phyloP scores from a whole-genome alignment of 2,888 invertebrate species.

The Archips crataeganus region DNA sequence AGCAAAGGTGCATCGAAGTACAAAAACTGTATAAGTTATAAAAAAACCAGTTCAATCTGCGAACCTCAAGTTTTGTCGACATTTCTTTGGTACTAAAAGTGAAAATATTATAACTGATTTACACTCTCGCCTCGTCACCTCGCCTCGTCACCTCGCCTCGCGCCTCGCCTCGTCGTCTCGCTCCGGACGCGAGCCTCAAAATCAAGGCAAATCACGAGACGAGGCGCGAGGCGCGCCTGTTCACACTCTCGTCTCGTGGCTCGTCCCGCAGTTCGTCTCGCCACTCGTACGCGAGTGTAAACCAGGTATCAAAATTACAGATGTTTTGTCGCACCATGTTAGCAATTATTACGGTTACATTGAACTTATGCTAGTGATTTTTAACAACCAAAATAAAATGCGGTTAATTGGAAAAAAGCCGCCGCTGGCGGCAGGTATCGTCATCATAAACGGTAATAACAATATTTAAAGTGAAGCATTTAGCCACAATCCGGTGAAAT shows the following conservation, averaged over 20 bases:
- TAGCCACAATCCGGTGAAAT: conserved; percentile 21
- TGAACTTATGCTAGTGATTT: background rate
- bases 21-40: background rate
- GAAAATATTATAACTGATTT: too few species aligned
- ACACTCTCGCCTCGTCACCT: too few species aligned
- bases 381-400: background rate
- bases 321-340: background rate
- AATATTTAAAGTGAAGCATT: conserved; percentile 30
- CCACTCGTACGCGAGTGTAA: too few species aligned
- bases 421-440: background rate
- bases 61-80: background rate
- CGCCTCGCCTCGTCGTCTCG: too few species aligned
- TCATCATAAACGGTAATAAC: conserved; percentile 24
- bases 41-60: background rate
- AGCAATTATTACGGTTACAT: background rate
- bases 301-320: background rate
- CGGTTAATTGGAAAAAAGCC: background rate
- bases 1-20: background rate
- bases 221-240: too few species aligned
- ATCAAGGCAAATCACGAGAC: too few species aligned
- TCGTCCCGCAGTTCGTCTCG: too few species aligned
- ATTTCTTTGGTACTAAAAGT: background rate
- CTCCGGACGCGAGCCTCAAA: too few species aligned
- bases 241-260: too few species aligned
- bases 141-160: too few species aligned